Percentiles rank a stretch among this genome's conserved stretches.
These are phyloP conservation scores for Euphonia xanthogaster DNA, from an alignment of 2,797 vertebrate genomes.

Conservation along the genomic window DNA sequence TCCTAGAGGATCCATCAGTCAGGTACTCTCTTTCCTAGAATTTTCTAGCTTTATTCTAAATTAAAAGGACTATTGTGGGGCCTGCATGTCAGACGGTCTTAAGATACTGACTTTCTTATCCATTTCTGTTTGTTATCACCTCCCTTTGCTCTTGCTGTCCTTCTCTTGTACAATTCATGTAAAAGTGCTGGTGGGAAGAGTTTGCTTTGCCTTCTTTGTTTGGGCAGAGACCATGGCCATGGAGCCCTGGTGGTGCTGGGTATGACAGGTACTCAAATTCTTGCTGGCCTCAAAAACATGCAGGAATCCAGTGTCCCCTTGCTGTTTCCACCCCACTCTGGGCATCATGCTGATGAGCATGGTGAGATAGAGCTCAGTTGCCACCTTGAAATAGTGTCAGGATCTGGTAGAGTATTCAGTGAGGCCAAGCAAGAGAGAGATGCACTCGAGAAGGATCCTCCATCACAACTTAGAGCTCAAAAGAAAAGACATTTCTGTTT, in stretches of 20 bases:
- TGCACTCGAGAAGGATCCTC: not conserved
- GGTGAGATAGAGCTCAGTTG: not conserved
- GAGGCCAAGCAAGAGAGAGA: not conserved
- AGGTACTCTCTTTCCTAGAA: not conserved
- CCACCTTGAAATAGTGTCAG: not conserved
- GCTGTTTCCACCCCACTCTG: not conserved
- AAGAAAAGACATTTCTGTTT: not conserved
- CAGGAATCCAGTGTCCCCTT: accelerated
- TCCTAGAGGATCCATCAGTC: not conserved
- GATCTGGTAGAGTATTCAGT: not conserved
- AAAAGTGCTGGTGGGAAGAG: not conserved
- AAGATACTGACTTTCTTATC: not conserved
- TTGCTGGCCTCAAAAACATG: not conserved
- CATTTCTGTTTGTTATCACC: not conserved
- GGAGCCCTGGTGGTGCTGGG: not conserved
- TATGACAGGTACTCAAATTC: not conserved
- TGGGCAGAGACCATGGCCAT: no score
- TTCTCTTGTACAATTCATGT: accelerated
- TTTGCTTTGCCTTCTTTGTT: not conserved
- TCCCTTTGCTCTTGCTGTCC: not conserved
- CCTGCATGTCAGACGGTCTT: not conserved
- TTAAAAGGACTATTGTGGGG: not conserved
- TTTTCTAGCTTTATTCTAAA: not conserved
- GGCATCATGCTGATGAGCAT: accelerated
- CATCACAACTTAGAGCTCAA: not conserved